Evolutionary conservation across 2,113 vertebrate genomes (phyloP), one percentile per base, ranked within the genome.

Genomic region (Pipa parva): DNA sequence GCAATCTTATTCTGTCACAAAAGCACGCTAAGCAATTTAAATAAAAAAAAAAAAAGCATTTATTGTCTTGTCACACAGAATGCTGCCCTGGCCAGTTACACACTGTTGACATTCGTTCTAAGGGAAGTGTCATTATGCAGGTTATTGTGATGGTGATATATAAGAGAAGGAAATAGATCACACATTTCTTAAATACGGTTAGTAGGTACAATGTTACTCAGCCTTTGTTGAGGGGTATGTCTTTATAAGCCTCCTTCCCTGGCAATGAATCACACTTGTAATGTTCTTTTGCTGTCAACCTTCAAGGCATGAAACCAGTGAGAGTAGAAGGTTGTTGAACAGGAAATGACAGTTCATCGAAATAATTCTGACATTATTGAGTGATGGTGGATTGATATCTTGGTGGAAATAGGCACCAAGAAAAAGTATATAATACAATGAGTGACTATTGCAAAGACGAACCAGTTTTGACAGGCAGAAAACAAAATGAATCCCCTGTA

Each of bases 1-100:
- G 48, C 57, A 70, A 61, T 61, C 66, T 42, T 54, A 70, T 61
- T 54, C 57, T 70, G 66, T 69, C 65, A 60, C 56, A 69, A 60
- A 60, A 59, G 45, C 17, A 29, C 24, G 28, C 65, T 51, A 28
- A 42, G 58, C 58, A 54, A 70, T 70, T 70, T 60, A 54, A 61
- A 22, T 39, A 49, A 54, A 51, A 70, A 54, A 61, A 22, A 51
- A 49, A 54, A 51, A 70, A 25, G 33, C 24, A 54, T 61, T 70
- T 70, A 61, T 61, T 61, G 66, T 59, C 46, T 45, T 70, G 57
- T 61, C 58, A 42, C 65, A 18, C 28, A 17, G 10, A 37, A 46
- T 2, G 64, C 29, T 10, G 31, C 20, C 54, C 63, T 48, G 55
- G 13, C 64, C 54, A 37, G 5, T 51, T 52, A 28, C 65, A 28